Evolutionary conservation across 2,888 invertebrate species (phyloP).

Genomic region (Lasioglossum calceatum): DNA sequence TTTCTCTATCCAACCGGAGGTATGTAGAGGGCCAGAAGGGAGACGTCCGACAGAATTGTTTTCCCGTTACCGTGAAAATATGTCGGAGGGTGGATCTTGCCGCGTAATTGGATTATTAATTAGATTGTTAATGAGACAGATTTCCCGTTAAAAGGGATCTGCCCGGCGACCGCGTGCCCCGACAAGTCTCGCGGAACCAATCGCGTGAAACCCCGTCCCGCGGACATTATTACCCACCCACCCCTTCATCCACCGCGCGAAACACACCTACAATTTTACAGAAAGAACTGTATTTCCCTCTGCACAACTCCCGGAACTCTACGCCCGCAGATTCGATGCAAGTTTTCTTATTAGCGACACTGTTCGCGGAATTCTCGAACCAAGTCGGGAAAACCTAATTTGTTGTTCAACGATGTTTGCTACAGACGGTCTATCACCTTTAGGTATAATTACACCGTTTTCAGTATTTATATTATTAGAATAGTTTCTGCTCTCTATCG

Average conservation of each 20-base stretch:
- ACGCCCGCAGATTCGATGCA: neutral
- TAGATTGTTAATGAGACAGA: constrained; percentile 83
- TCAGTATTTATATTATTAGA: neutral
- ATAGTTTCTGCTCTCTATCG: neutral
- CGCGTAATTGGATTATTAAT: constrained; percentile 84
- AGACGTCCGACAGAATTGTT: constrained; percentile 78
- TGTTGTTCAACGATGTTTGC: neutral
- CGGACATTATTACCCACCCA: constrained; percentile 31
- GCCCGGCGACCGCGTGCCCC: neutral
- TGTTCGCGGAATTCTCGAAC: neutral
- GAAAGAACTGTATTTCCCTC: neutral
- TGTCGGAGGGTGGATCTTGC: constrained; percentile 77
- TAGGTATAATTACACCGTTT: neutral
- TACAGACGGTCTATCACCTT: no score
- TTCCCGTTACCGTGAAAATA: constrained; percentile 81
- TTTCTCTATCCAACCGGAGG: constrained; percentile 68
- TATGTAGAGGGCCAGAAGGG: constrained; percentile 64
- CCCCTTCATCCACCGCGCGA: neutral
- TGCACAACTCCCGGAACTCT: neutral
- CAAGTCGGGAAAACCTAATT: neutral
- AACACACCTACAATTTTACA: neutral
- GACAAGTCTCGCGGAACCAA: constrained; percentile 31
- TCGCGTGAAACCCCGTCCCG: constrained; percentile 45
- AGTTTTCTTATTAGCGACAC: neutral
- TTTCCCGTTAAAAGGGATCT: constrained; percentile 73